Evolutionary conservation across 2,113 vertebrate species (phyloP), one percentile per base, ranked within the genome.

Genomic region (Candoia aspera): DNA sequence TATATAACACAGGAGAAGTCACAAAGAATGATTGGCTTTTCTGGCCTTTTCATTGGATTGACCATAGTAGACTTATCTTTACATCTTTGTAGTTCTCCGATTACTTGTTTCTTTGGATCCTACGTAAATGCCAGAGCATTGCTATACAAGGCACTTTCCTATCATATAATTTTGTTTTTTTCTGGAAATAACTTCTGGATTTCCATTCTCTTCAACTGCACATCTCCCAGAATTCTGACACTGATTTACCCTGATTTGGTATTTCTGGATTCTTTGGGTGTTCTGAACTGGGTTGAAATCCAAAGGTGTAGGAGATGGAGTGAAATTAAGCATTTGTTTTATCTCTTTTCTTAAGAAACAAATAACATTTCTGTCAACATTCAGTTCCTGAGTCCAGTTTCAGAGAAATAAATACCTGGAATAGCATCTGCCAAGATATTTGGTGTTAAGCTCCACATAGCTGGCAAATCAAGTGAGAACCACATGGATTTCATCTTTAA

Each of bases 191-290:
- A 26, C 46, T 86, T 19, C 90, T 54, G 84, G 85, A 6, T 33
- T 86, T 24, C 64, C 86, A 8, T 85, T 95, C 55, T 94, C 55
- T 94, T 92, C 86, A 94, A 54, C 60, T 83, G 21, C 73, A 92
- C 83, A 62, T 93, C 88, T 0, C 21, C 33, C 88, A 23, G 42
- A 79, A 29, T 33, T 49, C 64, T 92, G 73, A 85, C 91, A 94
- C 93, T 85, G 79, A 55, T 93, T 93, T 54, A 90, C 95, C 12
- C 21, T 79, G 29, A 19, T 84, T 92, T 64, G 87, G 86, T 37
- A 54, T 89, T 37, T 0, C 29, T 49, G 3, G 90, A 53, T 93
- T 89, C 37, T 37, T 46, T n/a, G 59, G 21, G 60, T 94, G 90
- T 49, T 86, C 29, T 54, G 90, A 55, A 4, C 58, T 3, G 84